phyloP scores from a whole-genome alignment of 2,797 vertebrate genomes.

The Tenualosa ilisha region DNA sequence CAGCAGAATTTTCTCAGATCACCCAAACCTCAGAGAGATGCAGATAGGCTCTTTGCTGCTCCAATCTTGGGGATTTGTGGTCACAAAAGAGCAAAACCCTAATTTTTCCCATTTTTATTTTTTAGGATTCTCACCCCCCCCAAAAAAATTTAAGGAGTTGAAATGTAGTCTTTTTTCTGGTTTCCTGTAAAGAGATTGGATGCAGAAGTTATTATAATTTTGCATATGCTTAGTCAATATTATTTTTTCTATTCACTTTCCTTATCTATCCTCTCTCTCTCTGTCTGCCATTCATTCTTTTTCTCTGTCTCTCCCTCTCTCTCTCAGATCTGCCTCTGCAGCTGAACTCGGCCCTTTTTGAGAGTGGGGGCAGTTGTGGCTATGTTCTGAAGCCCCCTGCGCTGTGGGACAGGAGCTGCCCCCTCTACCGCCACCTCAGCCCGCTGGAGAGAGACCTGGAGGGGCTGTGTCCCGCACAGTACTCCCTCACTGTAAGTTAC shows the following conservation, averaged over 20 bases:
- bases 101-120: background rate
- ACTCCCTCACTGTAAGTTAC: slow-evolving; percentile 85
- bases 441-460: slow-evolving; percentile 92
- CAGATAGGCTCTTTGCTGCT: background rate
- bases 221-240: no score
- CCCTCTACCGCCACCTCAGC: slow-evolving; percentile 90
- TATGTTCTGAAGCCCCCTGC: slow-evolving; percentile 92
- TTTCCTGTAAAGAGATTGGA: background rate
- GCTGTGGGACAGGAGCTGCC: slow-evolving; percentile 90
- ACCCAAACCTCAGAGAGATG: background rate
- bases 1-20: slow-evolving; percentile 7
- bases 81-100: background rate
- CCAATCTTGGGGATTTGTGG: slow-evolving; percentile 12
- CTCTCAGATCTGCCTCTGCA: slow-evolving; percentile 89
- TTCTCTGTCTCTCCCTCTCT: background rate
- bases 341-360: slow-evolving; percentile 91
- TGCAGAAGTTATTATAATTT: background rate
- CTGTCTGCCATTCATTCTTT: background rate
- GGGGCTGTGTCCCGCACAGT: slow-evolving; percentile 85
- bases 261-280: background rate
- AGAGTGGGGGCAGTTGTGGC: slow-evolving; percentile 92
- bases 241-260: background rate
- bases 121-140: background rate
- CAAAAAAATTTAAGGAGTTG: background rate
- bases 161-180: background rate